Base-by-base conservation (phyloP, 1,140 invertebrate species). In the Apis cerana region DNA sequence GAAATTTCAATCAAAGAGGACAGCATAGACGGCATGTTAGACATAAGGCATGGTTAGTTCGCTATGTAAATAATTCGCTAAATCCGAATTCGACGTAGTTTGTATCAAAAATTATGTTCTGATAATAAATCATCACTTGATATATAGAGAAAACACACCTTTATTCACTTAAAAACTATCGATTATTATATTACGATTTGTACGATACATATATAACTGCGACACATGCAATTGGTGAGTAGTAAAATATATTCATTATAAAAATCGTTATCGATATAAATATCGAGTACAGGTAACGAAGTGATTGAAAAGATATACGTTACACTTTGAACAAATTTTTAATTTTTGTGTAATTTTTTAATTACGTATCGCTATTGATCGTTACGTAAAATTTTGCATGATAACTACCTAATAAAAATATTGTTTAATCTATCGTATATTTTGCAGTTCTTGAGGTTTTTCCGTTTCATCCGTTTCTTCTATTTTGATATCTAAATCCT, bases 401-500 rank as follows among this genome's bases (percentile, higher is more conserved):
- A 13, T 3, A 1, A 50, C 7, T 23, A 15, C n/a, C n/a, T n/a
- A n/a, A n/a, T 27, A 23, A 64, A 2, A 12, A 48, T 23, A 7
- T 15, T 69, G n/a, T 23, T 23, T 62, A 69, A 19, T 62, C 3
- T 52, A 0, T 17, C 11, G 19, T 5, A 11, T 15, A 12, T n/a
- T 2, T 52, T 82, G 21, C 19, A 15, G 54, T 13, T 86, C 59
- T 15, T 8, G 1, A 3, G 12, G 21, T 43, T 76, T 72, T 8
- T n/a, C 15, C 2, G 5, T n/a, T 33, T 83, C 33, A 17, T 70
- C 12, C 2, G 27, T 65, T 56, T 83, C 72, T 33, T 92, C 84
- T 1, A 88, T 82, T 68, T 94, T 90, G 80, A 95, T 92, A 84
- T 93, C 89, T 19, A 95, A 90, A 86, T 94, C 94, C 64, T 94